Evolutionary conservation across 37 sponge, comb jelly and placozoan genomes (phyloP).

Genomic region (Chondrosia reniformis): DNA sequence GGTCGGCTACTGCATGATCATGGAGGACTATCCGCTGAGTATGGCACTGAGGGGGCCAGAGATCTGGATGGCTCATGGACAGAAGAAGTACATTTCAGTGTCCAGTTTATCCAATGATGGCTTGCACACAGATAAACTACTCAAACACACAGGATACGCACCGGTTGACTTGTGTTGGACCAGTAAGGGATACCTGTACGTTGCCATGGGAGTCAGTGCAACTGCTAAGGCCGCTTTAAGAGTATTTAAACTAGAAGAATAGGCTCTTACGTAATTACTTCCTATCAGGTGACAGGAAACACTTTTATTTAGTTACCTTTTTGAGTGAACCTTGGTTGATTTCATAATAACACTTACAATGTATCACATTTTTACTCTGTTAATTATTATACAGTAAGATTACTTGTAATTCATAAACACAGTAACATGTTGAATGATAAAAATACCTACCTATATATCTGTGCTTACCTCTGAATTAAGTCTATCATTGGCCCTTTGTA

Average conservation of each 20-base stretch:
- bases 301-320: too few relatives aligned
- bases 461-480: too few relatives aligned
- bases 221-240: constrained; percentile 15
- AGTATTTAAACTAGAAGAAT: background rate
- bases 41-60: constrained; percentile 18
- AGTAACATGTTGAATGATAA: too few relatives aligned
- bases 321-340: background rate
- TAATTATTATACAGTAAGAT: too few relatives aligned
- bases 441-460: too few relatives aligned
- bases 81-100: constrained; percentile 20
- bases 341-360: background rate
- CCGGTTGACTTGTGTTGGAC: constrained; percentile 8
- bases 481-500: too few relatives aligned
- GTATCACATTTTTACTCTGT: too few relatives aligned
- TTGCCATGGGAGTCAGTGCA: constrained; percentile 19
- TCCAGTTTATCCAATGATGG: constrained; percentile 14
- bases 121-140: background rate
- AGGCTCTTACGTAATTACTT: too few relatives aligned
- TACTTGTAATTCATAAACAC: too few relatives aligned
- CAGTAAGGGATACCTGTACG: background rate
- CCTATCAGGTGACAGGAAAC: too few relatives aligned
- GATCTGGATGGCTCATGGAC: constrained; percentile 22
- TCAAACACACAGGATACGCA: background rate
- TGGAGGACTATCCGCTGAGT: constrained; percentile 18
- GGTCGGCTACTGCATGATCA: constrained; percentile 18